Evolutionary conservation across 2,797 vertebrate genomes (phyloP), one percentile per base, ranked within the genome.

Genomic region (Muscicapa striata): DNA sequence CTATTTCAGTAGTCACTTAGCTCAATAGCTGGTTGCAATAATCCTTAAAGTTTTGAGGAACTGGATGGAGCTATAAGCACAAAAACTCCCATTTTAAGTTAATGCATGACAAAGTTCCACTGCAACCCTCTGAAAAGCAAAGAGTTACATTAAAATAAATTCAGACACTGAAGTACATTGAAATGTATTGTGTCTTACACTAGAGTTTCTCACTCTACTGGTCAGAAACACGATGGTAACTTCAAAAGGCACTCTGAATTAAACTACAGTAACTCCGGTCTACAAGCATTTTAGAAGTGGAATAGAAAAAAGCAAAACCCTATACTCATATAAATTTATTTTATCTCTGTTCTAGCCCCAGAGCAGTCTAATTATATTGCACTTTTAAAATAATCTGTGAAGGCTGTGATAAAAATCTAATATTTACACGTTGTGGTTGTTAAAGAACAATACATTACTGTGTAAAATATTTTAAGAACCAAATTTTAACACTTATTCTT

Each of bases 191-290:
- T 93, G 81, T 89, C 82, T 90, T 90, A 43, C 32, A 89, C 49
- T 7, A 92, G 85, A 89, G 61, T 68, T 68, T 32, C 72, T 85
- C 43, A 51, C 40, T 89, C 68, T 49, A 27, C 38, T 62, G 10
- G 58, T 83, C 73, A 90, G 59, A 84, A 90, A 91, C 55, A 29
- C 22, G 45, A 84, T 26, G 72, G 61, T 66, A 94, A 67, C 57
- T 90, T 88, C 66, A 89, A 87, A 97, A 98, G 97, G 97, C 96
- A 94, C 93, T 64, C 38, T 59, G 59, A 96, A 63, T 95, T 72
- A 66, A 77, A 84, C 66, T 45, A 78, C 84, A 94, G 94, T 94
- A 95, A 89, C 32, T 57, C 83, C 21, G 70, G 55, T 79, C 89
- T 51, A 90, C 61, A 75, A 75, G 62, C 75, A 34, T 68, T 96